Evolutionary conservation across 2,797 vertebrate genomes (phyloP).

Genomic region (Salarias fasciatus): DNA sequence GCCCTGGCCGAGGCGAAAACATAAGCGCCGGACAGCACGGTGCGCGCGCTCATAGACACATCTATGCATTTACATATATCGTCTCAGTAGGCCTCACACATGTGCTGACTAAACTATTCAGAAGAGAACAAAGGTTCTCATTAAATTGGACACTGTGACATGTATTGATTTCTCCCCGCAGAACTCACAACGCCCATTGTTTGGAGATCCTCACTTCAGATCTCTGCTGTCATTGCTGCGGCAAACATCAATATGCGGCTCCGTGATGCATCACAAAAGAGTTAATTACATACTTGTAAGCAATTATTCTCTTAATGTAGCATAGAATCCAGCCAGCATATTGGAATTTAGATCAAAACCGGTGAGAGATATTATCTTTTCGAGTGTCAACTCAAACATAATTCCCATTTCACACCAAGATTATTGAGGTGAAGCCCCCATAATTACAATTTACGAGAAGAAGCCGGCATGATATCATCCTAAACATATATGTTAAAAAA

Average conservation of each 20-base stretch:
- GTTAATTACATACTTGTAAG: slow-evolving; percentile 75
- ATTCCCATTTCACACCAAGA: slow-evolving; percentile 4
- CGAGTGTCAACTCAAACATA: slow-evolving; percentile 36
- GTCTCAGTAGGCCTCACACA: slow-evolving; percentile 37
- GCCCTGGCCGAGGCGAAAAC: slow-evolving; percentile 44
- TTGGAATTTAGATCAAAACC: slow-evolving; percentile 57
- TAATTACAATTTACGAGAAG: too few relatives aligned
- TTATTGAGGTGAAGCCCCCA: slow-evolving; percentile 12
- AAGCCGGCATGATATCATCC: too few relatives aligned
- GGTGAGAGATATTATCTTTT: slow-evolving; percentile 40
- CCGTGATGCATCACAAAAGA: slow-evolving; percentile 59
- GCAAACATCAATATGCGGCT: slow-evolving; percentile 65
- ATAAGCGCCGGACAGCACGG: slow-evolving; percentile 24
- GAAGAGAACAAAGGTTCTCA: slow-evolving; percentile 68
- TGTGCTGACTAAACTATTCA: slow-evolving; percentile 65
- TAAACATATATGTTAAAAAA: too few relatives aligned
- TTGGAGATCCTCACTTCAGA: slow-evolving; percentile 64
- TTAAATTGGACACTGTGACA: slow-evolving; percentile 66
- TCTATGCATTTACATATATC: slow-evolving; percentile 8
- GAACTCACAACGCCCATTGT: slow-evolving; percentile 66
- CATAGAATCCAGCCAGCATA: slow-evolving; percentile 29
- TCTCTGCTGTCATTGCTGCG: slow-evolving; percentile 49
- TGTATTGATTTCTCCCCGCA: slow-evolving; percentile 71
- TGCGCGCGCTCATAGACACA: not conserved
- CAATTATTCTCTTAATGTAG: slow-evolving; percentile 67